Evolutionary conservation across 2,888 invertebrate genomes (phyloP).

Genomic region (Quadroppia sp.): DNA sequence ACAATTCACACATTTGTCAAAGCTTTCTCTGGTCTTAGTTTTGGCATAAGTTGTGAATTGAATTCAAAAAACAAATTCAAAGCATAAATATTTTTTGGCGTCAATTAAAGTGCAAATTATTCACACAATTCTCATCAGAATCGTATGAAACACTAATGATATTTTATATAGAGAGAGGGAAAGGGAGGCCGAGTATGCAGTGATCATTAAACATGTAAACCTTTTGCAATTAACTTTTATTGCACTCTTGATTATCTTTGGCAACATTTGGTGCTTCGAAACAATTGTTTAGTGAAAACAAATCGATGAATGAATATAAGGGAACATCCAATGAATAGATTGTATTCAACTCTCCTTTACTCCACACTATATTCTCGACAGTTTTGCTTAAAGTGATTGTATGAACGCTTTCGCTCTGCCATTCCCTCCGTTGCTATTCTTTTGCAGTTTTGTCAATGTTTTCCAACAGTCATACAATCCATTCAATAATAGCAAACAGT

Average conservation of each 20-base stretch:
- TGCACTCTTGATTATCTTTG: constrained; percentile 35
- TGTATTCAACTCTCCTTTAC: neutral
- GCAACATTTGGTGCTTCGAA: constrained; percentile 33
- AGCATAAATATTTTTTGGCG: neutral
- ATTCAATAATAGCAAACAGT: constrained; percentile 26
- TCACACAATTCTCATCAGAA: neutral
- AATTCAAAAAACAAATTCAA: neutral
- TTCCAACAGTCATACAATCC: constrained; percentile 4
- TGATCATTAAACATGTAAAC: constrained; percentile 32
- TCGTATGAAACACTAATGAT: constrained; percentile 25
- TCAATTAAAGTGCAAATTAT: constrained; percentile 20
- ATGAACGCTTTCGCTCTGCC: neutral
- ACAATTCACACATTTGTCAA: too few species aligned
- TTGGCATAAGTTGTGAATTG: neutral
- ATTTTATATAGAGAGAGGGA: constrained; percentile 17
- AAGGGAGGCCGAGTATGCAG: neutral
- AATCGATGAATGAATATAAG: constrained; percentile 37
- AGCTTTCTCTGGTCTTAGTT: too few species aligned
- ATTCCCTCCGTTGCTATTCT: neutral
- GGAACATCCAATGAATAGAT: constrained; percentile 6
- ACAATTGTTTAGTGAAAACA: constrained; percentile 36
- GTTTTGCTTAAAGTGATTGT: constrained; percentile 24
- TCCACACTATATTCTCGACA: neutral
- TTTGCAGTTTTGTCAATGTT: neutral
- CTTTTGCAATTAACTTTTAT: constrained; percentile 38